Conservation (phyloP, 2,888 invertebrate species). For the Cynaeus angustus region DNA sequence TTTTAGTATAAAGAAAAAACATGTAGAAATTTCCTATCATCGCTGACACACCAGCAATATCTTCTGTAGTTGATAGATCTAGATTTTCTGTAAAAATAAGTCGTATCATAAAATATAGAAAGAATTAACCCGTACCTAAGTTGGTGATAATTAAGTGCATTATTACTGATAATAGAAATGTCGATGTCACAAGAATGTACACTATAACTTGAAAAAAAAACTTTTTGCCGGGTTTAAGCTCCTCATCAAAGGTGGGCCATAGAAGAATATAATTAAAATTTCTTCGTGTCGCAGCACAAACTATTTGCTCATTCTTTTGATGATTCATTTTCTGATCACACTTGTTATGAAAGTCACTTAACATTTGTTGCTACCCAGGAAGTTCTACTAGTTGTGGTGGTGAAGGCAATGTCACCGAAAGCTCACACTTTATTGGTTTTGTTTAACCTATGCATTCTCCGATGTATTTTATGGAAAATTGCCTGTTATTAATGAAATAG, state of each 20-base stretch:
- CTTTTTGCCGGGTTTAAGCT: background rate
- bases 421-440: too few relatives aligned
- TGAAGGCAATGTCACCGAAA: too few relatives aligned
- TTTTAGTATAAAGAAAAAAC: conserved; percentile 1
- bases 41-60: conserved; percentile 18
- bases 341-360: too few relatives aligned
- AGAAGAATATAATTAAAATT: background rate
- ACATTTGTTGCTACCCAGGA: too few relatives aligned
- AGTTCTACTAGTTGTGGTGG: too few relatives aligned
- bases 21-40: conserved; percentile 17
- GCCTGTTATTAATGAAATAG: too few relatives aligned
- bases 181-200: background rate
- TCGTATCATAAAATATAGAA: too few relatives aligned
- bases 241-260: background rate
- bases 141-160: background rate
- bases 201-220: background rate
- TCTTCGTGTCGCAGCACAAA: background rate
- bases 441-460: too few relatives aligned
- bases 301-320: background rate
- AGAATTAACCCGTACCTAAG: background rate
- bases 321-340: too few relatives aligned
- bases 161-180: background rate
- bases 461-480: too few relatives aligned
- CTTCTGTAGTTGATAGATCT: conserved; percentile 18
- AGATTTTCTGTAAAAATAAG: conserved; percentile 14